phyloP scores from a whole-genome alignment of 2,113 vertebrate species.

The Campylorhamphus procurvoides region DNA sequence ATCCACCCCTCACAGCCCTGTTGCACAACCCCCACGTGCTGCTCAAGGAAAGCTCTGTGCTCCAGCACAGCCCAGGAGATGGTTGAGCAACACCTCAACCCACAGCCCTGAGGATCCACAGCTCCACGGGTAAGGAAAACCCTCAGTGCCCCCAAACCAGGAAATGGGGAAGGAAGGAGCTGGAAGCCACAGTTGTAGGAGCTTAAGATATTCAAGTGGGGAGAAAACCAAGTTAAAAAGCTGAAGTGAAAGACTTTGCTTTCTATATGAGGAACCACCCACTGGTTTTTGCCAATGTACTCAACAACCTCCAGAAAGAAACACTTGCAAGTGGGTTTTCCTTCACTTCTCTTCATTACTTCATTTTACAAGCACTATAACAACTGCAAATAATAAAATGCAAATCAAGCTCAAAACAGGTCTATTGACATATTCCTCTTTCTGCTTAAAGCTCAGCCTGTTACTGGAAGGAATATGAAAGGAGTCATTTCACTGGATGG shows the following conservation, averaged over 20 bases:
- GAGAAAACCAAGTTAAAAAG: neutral
- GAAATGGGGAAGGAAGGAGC: neutral
- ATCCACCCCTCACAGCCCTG: neutral
- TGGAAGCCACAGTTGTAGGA: neutral
- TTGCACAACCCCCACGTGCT: neutral
- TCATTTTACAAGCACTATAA: neutral
- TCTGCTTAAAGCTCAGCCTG: neutral
- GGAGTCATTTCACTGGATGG: neutral
- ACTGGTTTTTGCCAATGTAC: neutral
- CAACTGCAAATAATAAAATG: neutral
- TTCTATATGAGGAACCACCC: neutral
- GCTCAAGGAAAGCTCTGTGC: neutral
- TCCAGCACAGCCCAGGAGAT: neutral
- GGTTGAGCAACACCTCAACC: neutral
- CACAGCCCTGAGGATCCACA: neutral
- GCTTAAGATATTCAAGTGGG: neutral
- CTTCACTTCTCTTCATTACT: neutral
- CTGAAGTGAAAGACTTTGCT: neutral
- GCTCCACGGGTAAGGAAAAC: neutral
- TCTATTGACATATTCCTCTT: neutral
- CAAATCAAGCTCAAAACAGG: neutral
- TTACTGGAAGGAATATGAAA: neutral
- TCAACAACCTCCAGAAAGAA: neutral
- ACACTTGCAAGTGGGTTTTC: neutral
- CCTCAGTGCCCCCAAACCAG: neutral